Evolutionary conservation across 2,113 vertebrate genomes (phyloP).

Genomic region (Chaenogobius annularis): DNA sequence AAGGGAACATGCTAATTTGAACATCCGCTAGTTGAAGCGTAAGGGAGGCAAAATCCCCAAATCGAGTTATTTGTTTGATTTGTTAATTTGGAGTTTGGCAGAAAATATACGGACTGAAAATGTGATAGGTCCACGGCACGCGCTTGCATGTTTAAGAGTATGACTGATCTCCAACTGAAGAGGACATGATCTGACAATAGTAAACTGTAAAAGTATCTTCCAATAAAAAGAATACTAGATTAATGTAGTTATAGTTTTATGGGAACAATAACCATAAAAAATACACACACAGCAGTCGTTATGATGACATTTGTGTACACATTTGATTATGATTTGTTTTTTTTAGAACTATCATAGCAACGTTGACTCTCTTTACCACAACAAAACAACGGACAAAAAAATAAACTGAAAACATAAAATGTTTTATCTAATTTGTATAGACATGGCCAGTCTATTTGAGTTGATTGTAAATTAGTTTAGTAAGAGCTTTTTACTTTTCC

Average conservation of each 20-base stretch:
- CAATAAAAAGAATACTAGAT: not conserved
- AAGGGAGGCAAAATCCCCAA: constrained; percentile 12
- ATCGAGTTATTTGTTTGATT: constrained; percentile 29
- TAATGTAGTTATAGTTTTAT: not conserved
- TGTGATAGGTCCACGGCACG: constrained; percentile 1
- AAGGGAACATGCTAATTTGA: constrained; percentile 62
- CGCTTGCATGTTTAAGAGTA: constrained; percentile 30
- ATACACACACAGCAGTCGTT: not conserved
- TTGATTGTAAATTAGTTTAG: too few species aligned
- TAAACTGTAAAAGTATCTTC: not conserved
- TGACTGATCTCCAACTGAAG: constrained; percentile 24
- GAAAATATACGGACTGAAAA: constrained; percentile 29
- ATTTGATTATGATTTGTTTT: not conserved
- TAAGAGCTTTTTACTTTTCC: not conserved
- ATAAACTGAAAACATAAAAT: too few species aligned
- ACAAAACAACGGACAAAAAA: too few species aligned
- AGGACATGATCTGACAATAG: constrained; percentile 1
- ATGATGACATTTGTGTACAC: not conserved
- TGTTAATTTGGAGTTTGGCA: constrained; percentile 16
- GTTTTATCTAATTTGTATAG: too few species aligned
- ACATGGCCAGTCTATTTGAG: too few species aligned
- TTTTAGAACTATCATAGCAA: not conserved
- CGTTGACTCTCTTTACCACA: not conserved
- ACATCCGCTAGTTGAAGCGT: constrained; percentile 53
- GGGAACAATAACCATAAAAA: too few species aligned